Conservation (phyloP, 2,888 invertebrate genomes). For the Drosophila kanekoi region DNA sequence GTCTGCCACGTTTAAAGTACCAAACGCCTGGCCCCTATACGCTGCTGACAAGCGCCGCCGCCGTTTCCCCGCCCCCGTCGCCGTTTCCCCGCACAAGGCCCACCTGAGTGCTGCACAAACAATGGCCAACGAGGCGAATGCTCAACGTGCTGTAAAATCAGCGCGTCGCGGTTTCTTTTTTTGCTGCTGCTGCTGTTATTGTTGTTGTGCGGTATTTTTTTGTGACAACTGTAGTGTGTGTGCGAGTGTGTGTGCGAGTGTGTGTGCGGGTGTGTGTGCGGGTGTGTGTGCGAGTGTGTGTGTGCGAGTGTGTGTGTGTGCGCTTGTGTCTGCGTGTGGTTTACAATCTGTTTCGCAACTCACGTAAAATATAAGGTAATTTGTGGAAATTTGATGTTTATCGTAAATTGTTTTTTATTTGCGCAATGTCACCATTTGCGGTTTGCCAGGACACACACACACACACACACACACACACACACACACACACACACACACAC, state of each 20-base stretch:
- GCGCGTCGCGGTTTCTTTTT: slow-evolving; percentile 68
- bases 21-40: background rate
- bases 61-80: background rate
- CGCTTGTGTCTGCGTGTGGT: slow-evolving; percentile 65
- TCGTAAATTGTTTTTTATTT: slow-evolving; percentile 84
- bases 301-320: slow-evolving; percentile 21
- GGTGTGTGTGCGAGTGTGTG: slow-evolving; percentile 58
- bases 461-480: slow-evolving; percentile 26
- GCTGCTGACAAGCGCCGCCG: background rate
- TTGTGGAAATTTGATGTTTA: slow-evolving; percentile 85
- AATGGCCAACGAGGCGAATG: slow-evolving; percentile 72
- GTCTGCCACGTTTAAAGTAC: slow-evolving; percentile 69
- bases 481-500: background rate
- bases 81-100: background rate
- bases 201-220: slow-evolving; percentile 34
- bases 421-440: slow-evolving; percentile 82
- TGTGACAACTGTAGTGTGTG: slow-evolving; percentile 22
- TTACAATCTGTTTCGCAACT: slow-evolving; percentile 82
- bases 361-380: slow-evolving; percentile 85
- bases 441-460: slow-evolving; percentile 61
- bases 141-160: slow-evolving; percentile 77
- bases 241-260: slow-evolving; percentile 22
- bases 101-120: slow-evolving; percentile 47
- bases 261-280: slow-evolving; percentile 47
- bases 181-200: slow-evolving; percentile 10